Base-by-base conservation (phyloP, 2,797 vertebrate species). In the Poeciliopsis gracilis region DNA sequence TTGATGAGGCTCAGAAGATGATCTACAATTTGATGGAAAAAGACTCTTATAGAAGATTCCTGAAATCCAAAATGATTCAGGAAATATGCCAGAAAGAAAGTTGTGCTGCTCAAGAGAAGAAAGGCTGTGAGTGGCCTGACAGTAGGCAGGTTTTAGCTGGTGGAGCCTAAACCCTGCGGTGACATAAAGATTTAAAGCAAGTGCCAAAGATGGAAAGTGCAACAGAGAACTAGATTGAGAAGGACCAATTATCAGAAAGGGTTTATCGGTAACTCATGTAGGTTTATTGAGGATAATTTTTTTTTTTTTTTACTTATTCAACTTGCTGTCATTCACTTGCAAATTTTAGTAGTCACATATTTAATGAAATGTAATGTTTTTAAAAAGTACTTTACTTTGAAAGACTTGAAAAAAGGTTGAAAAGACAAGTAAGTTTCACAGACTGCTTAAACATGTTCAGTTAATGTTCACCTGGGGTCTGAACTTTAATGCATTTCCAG, bases 21-120 rank as follows among this genome's bases (percentile, higher is more conserved):
- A 97, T 99, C 87, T 97, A 97, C 90, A 95, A 88, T 10, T 91
- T 99, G 80, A 98, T 99, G 98, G 97, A 98, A 88, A 98, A 98
- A 86, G 98, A 99, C 95, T 98, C 98, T 0, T 98, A 98, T 88
- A 95, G 96, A 75, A 97, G 97, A 23, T 99, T 99, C 87, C 97
- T 99, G 76, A 96, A 95, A 81, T 99, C 97, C 66, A 94, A 91
- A 66, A 94, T 96, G 85, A 95, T 97, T 77, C 94, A 95, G 69
- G 95, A 97, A 79, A 88, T 97, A 91, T 77, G 87, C 70, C 82
- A 79, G 63, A 74, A 57, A 4, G 59, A 82, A 51, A 38, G 1
- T 2, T 77, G 43, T 16, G 82, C 83, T 0, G 73, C 93, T 72
- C 92, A 67, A 80, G 94, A 94, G 84, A 96, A 94, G 79, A 93